Percentiles rank a stretch among this genome's conserved stretches.
Evolutionary conservation across 2,888 invertebrate genomes (phyloP).

Genomic region (Venusia cambrica): DNA sequence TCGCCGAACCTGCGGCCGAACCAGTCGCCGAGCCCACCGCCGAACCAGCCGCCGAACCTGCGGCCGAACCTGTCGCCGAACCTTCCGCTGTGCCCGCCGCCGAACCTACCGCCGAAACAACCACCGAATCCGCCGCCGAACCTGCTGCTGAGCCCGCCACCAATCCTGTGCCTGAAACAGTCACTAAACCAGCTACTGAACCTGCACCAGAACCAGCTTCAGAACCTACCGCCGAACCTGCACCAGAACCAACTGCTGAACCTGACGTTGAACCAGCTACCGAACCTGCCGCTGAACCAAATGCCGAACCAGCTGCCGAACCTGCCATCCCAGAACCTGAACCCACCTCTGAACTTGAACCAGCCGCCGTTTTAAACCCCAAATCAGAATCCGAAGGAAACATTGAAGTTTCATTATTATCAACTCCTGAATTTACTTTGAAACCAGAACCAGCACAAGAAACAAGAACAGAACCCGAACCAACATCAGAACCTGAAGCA

Average conservation of each 20-base stretch:
- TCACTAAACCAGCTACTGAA: conserved; percentile 31
- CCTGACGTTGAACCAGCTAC: conserved; percentile 32
- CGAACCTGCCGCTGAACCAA: conserved; percentile 34
- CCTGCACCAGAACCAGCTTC: conserved; percentile 36
- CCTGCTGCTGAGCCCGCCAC: conserved; percentile 35
- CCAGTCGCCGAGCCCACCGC: conserved; percentile 26
- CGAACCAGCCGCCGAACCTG: conserved; percentile 21
- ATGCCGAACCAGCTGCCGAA: conserved; percentile 43
- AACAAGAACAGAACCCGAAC: conserved; percentile 48
- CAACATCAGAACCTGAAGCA: conserved; percentile 51
- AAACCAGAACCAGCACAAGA: conserved; percentile 20
- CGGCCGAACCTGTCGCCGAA: conserved; percentile 24
- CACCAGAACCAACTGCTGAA: conserved; percentile 28
- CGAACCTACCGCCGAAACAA: conserved; percentile 35
- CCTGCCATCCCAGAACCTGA: conserved; percentile 9
- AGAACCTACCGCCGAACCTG: conserved; percentile 32
- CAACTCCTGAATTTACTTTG: no score
- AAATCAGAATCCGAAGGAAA: conserved; percentile 15
- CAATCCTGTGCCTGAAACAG: no score
- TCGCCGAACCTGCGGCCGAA: conserved; percentile 28
- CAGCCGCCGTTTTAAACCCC: conserved; percentile 8
- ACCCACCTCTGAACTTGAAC: conserved; percentile 15
- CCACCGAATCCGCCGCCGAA: conserved; percentile 34
- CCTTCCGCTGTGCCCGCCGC: conserved; percentile 21
- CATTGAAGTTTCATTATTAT: no score